These are phyloP conservation scores for Nebria ingens DNA, from an alignment of 1,140 invertebrate species.

Conservation along the genomic window DNA sequence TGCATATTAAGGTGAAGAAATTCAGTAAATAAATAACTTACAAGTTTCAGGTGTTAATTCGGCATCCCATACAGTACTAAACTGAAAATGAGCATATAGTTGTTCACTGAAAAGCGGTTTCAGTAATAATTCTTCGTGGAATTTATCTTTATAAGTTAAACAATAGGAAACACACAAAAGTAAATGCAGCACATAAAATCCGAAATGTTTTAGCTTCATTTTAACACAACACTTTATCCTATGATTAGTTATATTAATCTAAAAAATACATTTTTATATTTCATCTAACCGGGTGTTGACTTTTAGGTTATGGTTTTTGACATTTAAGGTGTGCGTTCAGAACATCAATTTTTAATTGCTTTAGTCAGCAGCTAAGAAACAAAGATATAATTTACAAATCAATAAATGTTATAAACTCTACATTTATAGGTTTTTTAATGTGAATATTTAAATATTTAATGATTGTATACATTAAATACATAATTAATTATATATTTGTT, in stretches of 20 bases:
- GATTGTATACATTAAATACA: too few species aligned
- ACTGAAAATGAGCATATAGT: constrained; percentile 78
- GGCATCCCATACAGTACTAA: constrained; percentile 65
- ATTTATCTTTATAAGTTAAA: constrained; percentile 43
- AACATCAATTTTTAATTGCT: too few species aligned
- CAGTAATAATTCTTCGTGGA: constrained; percentile 70
- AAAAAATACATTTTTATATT: not conserved
- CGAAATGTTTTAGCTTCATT: not conserved
- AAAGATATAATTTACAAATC: too few species aligned
- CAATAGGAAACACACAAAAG: not conserved
- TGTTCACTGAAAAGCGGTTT: constrained; percentile 67
- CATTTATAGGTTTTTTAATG: too few species aligned
- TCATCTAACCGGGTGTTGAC: not conserved
- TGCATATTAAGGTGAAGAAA: too few species aligned
- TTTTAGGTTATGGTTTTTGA: constrained; percentile 2
- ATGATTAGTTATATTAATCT: not conserved
- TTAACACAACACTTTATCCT: not conserved
- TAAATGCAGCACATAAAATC: too few species aligned
- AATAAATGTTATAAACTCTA: too few species aligned
- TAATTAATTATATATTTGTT: too few species aligned
- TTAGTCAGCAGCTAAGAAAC: too few species aligned
- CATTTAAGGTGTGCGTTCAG: too few species aligned
- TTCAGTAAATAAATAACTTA: constrained; percentile 39
- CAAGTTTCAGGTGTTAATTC: constrained; percentile 39
- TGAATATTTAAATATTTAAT: too few species aligned